phyloP scores from a whole-genome alignment of 2,113 vertebrate species.

The Pseudolaguvia tuberculata region DNA sequence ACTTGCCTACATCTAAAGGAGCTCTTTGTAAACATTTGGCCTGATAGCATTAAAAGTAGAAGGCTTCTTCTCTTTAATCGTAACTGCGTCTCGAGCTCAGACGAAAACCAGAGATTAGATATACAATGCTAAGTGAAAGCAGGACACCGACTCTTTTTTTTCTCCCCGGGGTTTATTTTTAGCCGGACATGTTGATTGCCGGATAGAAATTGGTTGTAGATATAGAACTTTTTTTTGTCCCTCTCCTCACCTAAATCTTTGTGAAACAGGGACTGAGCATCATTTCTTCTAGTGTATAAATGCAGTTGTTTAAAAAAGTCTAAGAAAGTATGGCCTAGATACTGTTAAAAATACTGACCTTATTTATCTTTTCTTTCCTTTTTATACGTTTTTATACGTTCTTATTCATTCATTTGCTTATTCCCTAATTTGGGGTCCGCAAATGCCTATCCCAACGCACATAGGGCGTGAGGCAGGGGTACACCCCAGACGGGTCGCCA shows the following conservation, averaged over 20 bases:
- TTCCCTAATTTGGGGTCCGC: too few species aligned
- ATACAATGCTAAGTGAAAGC: constrained; percentile 52
- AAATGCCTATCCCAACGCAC: too few species aligned
- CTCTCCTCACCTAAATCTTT: not conserved
- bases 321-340: constrained; percentile 42
- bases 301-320: constrained; percentile 44
- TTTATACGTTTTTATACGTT: not conserved
- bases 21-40: constrained; percentile 66
- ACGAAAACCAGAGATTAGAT: constrained; percentile 55
- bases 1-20: constrained; percentile 49
- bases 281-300: constrained; percentile 26
- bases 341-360: constrained; percentile 29
- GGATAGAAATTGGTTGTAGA: constrained; percentile 48
- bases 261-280: constrained; percentile 9
- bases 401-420: too few species aligned
- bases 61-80: constrained; percentile 62
- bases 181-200: constrained; percentile 47
- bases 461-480: too few species aligned
- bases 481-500: too few species aligned
- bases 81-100: constrained; percentile 46
- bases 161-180: constrained; percentile 48
- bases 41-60: constrained; percentile 66
- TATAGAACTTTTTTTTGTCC: constrained; percentile 6
- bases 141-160: constrained; percentile 48
- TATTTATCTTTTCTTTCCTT: constrained; percentile 17